Conservation (phyloP, 2,888 invertebrate genomes). For the Luffia ferchaultella region DNA sequence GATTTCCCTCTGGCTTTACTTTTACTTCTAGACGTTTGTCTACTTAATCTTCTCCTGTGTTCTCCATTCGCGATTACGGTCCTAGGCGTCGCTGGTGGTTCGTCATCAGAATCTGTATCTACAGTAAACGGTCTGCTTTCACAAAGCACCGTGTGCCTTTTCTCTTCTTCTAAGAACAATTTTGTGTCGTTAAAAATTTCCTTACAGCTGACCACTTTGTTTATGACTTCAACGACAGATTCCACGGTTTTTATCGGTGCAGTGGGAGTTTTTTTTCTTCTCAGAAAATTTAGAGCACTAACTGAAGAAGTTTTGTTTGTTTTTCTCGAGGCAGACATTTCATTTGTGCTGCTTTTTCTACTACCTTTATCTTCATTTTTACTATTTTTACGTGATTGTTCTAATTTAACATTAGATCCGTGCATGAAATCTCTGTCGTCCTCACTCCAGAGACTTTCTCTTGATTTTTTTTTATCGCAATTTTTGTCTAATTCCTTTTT, state of each 20-base stretch:
- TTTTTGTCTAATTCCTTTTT: conserved; percentile 46
- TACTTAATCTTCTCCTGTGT: conserved; percentile 47
- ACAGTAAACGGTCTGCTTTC: conserved; percentile 28
- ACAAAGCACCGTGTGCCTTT: conserved; percentile 32
- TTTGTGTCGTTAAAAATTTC: conserved; percentile 42
- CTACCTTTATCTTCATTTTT: conserved; percentile 47
- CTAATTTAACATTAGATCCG: conserved; percentile 41
- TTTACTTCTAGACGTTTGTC: conserved; percentile 55
- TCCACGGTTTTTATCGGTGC: conserved; percentile 40
- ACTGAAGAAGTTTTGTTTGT: conserved; percentile 53
- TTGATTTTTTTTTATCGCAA: conserved; percentile 50
- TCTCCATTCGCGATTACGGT: conserved; percentile 22
- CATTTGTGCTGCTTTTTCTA: conserved; percentile 37
- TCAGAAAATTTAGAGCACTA: conserved; percentile 46
- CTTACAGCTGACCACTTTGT: conserved; percentile 31
- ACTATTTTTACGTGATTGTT: conserved; percentile 43
- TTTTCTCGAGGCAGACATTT: conserved; percentile 44
- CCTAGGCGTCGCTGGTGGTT: conserved; percentile 36
- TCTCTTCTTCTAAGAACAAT: conserved; percentile 49
- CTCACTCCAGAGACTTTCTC: conserved; percentile 58
- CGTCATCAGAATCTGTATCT: conserved; percentile 51
- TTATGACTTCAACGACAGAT: conserved; percentile 40
- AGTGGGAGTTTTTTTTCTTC: conserved; percentile 50
- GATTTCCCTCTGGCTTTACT: conserved; percentile 56
- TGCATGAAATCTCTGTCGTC: conserved; percentile 53